A percentile compares a stretch with the other conserved stretches of the same genome.
Evolutionary conservation across 2,797 vertebrate species (phyloP).

Genomic region (Acanthurus tractus): DNA sequence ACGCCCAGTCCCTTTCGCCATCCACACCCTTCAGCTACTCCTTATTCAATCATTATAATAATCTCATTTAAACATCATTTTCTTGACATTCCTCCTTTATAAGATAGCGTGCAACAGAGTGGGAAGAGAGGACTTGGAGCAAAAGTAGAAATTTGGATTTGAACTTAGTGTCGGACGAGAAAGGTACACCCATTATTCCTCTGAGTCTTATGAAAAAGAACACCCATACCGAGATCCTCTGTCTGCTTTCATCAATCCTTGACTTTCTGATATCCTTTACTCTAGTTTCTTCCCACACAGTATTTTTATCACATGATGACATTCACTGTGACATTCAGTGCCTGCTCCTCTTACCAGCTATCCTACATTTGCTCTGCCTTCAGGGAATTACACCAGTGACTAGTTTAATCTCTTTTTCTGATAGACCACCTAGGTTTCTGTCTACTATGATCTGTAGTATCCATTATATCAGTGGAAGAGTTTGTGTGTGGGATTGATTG

Average conservation of each 20-base stretch:
- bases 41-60: slow-evolving; percentile 31
- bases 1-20: slow-evolving; percentile 36
- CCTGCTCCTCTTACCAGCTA: neutral
- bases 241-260: neutral
- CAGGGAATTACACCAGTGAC: neutral
- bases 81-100: slow-evolving; percentile 23
- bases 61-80: slow-evolving; percentile 23
- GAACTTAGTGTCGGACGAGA: slow-evolving; percentile 2
- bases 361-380: neutral
- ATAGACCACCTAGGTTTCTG: neutral
- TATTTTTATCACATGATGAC: slow-evolving; percentile 9
- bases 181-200: slow-evolving; percentile 23
- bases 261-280: neutral
- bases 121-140: slow-evolving; percentile 12
- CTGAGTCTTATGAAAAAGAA: neutral
- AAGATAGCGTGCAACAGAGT: neutral
- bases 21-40: slow-evolving; percentile 56
- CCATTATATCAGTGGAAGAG: neutral
- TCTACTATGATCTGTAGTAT: neutral
- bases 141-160: slow-evolving; percentile 11
- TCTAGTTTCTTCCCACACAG: neutral
- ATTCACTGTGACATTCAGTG: slow-evolving; percentile 3
- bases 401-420: slow-evolving; percentile 15
- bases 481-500: neutral
- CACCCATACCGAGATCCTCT: slow-evolving; percentile 20